Conservation (phyloP, 2,888 invertebrate genomes). For the Pyralis farinalis region DNA sequence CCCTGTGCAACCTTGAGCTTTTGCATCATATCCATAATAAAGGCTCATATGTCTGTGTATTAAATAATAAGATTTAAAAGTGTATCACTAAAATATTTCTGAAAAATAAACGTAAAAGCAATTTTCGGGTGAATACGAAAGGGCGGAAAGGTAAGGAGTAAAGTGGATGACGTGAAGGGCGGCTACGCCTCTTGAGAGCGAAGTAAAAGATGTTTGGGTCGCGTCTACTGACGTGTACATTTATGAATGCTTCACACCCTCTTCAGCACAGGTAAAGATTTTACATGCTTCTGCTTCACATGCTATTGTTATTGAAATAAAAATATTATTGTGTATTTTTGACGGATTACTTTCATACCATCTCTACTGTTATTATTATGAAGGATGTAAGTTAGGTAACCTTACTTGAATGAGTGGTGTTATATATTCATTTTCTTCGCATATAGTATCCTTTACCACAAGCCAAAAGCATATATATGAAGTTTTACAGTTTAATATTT, state of each 20-base stretch:
- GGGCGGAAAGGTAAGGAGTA: conserved; percentile 45
- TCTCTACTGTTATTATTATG: background rate
- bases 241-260: conserved; percentile 55
- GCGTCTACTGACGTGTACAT: conserved; percentile 58
- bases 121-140: conserved; percentile 36
- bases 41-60: too few relatives aligned
- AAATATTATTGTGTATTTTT: conserved; percentile 6
- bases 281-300: conserved; percentile 41
- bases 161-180: conserved; percentile 58
- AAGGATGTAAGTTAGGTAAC: background rate
- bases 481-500: too few relatives aligned
- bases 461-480: too few relatives aligned
- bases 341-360: background rate
- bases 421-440: too few relatives aligned
- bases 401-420: too few relatives aligned
- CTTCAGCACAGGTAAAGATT: conserved; percentile 26
- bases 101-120: conserved; percentile 38
- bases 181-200: conserved; percentile 54
- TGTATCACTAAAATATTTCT: conserved; percentile 20
- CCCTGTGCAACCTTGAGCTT: too few relatives aligned
- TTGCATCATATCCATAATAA: too few relatives aligned
- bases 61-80: too few relatives aligned
- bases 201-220: conserved; percentile 65
- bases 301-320: conserved; percentile 38
- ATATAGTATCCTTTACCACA: too few relatives aligned